Evolutionary conservation across 2,888 invertebrate genomes (phyloP), one percentile per base, ranked within the genome.

Genomic region (Hyposoter didymator): DNA sequence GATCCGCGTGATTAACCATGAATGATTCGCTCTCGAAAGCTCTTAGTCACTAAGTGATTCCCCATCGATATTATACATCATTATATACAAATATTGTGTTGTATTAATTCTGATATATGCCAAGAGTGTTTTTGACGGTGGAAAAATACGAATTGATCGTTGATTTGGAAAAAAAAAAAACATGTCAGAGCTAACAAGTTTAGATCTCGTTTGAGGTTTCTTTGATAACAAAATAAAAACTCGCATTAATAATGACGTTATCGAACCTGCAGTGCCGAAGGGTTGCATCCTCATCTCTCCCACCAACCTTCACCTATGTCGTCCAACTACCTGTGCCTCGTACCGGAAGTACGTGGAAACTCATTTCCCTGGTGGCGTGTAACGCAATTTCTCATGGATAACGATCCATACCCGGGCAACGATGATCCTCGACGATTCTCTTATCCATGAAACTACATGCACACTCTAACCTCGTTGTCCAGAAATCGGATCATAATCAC

Each of bases 311-410:
- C 19, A 72, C 19, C 67, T 14, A 35, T 47, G 19, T 47, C 55
- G 43, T 35, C 47, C 67, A 35, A 28, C 75, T 49, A 47, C 45
- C 64, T 64, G 43, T 35, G 28, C 59, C 62, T 59, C 70, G 32
- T 19, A 52, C 55, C 55, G 82, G 73, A 78, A 83, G 78, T 78
- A 78, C 55, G 66, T 78, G 45, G 72, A 73, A 73, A 78, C 82
- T 78, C 78, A 83, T 83, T 83, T 78, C 78, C 82, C 78, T 55
- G 78, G 66, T 78, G 78, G 78, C 66, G 47, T 70, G 78, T 83
- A 82, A 82, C 76, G 67, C 70, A 72, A 73, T 78, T 78, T 73
- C 70, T 67, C 82, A 72, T 67, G 64, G 78, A 83, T 78, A 78
- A 83, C 82, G 72, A 78, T 64, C 78, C 76, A 43, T 28, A 43